Conservation (phyloP, 2,797 vertebrate species). For the Myripristis murdjan region DNA sequence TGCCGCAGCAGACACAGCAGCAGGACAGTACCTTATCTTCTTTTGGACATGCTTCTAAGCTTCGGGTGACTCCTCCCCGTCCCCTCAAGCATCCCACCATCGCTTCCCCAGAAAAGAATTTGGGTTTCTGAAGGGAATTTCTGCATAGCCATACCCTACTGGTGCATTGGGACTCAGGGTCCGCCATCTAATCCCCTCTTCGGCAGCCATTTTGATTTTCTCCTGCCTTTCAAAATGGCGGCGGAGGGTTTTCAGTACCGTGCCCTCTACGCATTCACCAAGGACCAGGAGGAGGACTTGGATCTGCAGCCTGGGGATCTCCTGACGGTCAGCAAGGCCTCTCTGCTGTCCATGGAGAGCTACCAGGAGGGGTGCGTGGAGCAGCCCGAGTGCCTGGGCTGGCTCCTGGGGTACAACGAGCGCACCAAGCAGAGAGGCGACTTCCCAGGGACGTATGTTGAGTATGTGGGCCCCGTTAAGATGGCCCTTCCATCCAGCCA, state of each 20-base stretch:
- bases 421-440: constrained; percentile 94
- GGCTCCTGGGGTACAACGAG: constrained; percentile 94
- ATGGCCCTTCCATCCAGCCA: constrained; percentile 88
- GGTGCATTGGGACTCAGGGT: constrained; percentile 42
- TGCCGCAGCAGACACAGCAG: constrained; percentile 33
- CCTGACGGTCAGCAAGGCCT: constrained; percentile 91
- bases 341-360: constrained; percentile 88
- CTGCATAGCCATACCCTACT: constrained; percentile 25
- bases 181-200: constrained; percentile 51
- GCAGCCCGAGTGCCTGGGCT: constrained; percentile 89
- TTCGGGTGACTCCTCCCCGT: constrained; percentile 66
- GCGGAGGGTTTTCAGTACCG: constrained; percentile 93
- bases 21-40: constrained; percentile 45
- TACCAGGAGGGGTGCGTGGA: constrained; percentile 90
- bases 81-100: constrained; percentile 44
- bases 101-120: constrained; percentile 48
- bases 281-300: constrained; percentile 94
- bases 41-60: constrained; percentile 78
- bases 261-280: constrained; percentile 90
- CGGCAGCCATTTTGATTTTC: constrained; percentile 72
- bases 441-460: constrained; percentile 94
- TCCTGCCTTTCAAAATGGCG: constrained; percentile 78
- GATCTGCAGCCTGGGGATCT: constrained; percentile 92
- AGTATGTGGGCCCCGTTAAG: constrained; percentile 91
- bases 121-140: constrained; percentile 55